A percentile compares a stretch with the other conserved stretches of the same genome.
These are phyloP conservation scores for Psittacula echo DNA, from an alignment of 2,797 vertebrate species.

Conservation along the genomic window DNA sequence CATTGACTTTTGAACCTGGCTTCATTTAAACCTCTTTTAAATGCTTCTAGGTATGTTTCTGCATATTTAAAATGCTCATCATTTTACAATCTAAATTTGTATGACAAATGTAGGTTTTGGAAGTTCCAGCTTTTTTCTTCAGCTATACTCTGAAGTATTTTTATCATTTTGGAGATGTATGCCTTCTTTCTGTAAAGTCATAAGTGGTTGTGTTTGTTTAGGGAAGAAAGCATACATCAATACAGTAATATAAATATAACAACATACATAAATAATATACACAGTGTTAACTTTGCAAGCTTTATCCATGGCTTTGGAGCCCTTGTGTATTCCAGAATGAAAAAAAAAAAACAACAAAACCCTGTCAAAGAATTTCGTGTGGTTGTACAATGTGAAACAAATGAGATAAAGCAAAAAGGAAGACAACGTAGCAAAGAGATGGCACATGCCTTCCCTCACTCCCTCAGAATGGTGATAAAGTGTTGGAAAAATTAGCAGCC, in stretches of 20 bases:
- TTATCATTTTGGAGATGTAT: not conserved
- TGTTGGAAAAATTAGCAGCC: not conserved
- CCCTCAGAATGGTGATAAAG: conserved; percentile 16
- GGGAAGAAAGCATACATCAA: not conserved
- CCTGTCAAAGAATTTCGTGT: not conserved
- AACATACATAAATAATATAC: not conserved
- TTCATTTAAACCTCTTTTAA: not conserved
- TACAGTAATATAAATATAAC: not conserved
- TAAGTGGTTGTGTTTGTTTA: not conserved
- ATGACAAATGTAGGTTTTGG: not conserved
- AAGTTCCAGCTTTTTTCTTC: not conserved
- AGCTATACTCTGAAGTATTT: not conserved
- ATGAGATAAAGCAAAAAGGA: not conserved
- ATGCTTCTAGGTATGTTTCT: not conserved
- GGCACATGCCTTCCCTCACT: not conserved
- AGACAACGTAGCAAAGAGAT: not conserved
- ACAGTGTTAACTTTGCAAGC: not conserved
- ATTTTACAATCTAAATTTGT: not conserved
- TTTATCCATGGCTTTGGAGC: not conserved
- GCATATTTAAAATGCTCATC: not conserved
- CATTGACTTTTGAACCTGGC: not conserved
- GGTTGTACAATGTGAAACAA: not conserved
- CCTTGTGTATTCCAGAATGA: not conserved
- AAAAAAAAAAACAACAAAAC: not conserved
- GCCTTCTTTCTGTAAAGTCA: not conserved